Evolutionary conservation across 2,797 vertebrate species (phyloP).

Genomic region (Sylvilagus floridanus): DNA sequence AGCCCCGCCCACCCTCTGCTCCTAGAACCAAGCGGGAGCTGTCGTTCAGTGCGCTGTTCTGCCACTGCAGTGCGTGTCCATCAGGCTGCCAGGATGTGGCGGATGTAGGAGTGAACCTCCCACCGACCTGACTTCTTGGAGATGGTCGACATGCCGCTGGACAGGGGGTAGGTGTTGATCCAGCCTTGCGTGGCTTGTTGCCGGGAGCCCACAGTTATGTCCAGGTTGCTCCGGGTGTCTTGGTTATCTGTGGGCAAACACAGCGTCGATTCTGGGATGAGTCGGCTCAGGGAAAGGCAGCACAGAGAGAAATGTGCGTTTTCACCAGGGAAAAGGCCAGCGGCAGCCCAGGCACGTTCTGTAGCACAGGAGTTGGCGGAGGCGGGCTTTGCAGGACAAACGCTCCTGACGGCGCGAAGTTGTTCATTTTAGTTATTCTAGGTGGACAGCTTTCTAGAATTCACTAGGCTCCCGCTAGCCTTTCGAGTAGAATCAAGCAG

Average conservation of each 20-base stretch:
- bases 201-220: slow-evolving; percentile 94
- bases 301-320: neutral
- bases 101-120: neutral
- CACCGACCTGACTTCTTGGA: slow-evolving; percentile 97
- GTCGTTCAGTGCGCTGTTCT: neutral
- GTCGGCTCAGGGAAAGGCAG: neutral
- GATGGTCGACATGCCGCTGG: slow-evolving; percentile 97
- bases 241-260: slow-evolving; percentile 93
- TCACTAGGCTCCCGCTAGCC: neutral
- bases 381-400: neutral
- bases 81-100: neutral
- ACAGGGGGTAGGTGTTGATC: slow-evolving; percentile 99
- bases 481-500: slow-evolving; percentile 27
- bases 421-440: neutral
- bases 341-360: neutral
- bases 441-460: slow-evolving; percentile 10
- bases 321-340: neutral
- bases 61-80: neutral
- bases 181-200: slow-evolving; percentile 97
- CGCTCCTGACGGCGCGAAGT: too few species aligned
- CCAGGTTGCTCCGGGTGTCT: slow-evolving; percentile 94
- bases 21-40: neutral
- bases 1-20: neutral
- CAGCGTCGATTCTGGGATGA: slow-evolving; percentile 26
- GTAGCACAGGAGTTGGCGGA: neutral